phyloP scores from a whole-genome alignment of 2,797 vertebrate species.

The Urocyon cinereoargenteus region DNA sequence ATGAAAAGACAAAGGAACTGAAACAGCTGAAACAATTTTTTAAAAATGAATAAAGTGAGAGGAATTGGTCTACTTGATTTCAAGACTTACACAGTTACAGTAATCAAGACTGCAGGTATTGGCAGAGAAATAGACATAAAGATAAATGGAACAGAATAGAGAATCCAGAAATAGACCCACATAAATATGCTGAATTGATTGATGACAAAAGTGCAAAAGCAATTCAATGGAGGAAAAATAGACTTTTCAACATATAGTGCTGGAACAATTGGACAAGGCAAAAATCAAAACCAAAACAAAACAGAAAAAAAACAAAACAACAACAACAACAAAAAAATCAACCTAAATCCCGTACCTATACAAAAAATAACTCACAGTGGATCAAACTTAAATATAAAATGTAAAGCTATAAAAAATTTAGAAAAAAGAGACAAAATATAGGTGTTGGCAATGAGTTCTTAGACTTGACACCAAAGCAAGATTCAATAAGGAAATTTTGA shows the following conservation, averaged over 20 bases:
- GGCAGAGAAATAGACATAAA: conserved; percentile 46
- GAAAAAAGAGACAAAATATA: background rate
- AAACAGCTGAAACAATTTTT: conserved; percentile 41
- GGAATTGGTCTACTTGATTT: conserved; percentile 34
- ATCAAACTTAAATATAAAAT: conserved; percentile 46
- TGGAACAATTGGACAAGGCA: conserved; percentile 43
- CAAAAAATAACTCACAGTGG: conserved; percentile 58
- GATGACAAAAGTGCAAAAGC: conserved; percentile 60
- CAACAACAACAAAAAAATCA: background rate
- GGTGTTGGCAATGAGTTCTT: background rate
- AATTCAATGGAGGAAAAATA: conserved; percentile 62
- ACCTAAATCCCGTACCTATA: background rate
- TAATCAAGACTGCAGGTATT: conserved; percentile 48
- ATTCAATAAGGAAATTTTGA: background rate
- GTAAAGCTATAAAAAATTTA: conserved; percentile 47
- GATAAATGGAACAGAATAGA: conserved; percentile 59
- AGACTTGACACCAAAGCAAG: conserved; percentile 35
- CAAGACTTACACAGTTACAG: conserved; percentile 35
- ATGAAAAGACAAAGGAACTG: conserved; percentile 31
- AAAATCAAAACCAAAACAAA: background rate
- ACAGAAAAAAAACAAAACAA: background rate
- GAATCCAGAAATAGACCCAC: conserved; percentile 61
- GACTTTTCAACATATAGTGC: conserved; percentile 13
- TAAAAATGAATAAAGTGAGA: conserved; percentile 29
- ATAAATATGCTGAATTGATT: conserved; percentile 70